phyloP scores from a whole-genome alignment of 2,113 vertebrate genomes.

The Festucalex cinctus region DNA sequence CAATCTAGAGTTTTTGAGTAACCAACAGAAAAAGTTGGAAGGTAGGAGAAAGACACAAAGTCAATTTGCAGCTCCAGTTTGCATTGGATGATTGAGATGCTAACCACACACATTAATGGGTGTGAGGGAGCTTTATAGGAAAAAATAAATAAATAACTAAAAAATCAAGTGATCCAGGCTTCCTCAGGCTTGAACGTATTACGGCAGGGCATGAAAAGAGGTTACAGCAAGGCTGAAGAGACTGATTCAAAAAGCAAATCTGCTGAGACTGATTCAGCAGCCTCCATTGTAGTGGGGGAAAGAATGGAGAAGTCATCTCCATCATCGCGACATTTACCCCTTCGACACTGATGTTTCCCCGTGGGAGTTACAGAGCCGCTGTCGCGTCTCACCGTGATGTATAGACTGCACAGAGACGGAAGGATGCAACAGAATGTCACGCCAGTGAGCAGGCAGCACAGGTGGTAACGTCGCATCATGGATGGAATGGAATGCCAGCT shows the following conservation, averaged over 20 bases:
- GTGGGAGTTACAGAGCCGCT: background rate
- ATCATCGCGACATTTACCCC: slow-evolving; percentile 62
- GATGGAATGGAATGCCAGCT: background rate
- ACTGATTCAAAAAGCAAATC: slow-evolving; percentile 21
- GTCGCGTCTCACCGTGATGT: background rate
- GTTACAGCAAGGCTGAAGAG: slow-evolving; percentile 29
- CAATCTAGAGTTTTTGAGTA: too few species aligned
- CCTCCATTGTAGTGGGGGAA: slow-evolving; percentile 11
- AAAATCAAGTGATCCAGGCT: slow-evolving; percentile 5
- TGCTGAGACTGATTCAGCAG: slow-evolving; percentile 24
- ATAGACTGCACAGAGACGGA: background rate
- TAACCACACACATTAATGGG: background rate
- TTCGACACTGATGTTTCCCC: slow-evolving; percentile 10
- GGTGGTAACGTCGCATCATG: background rate
- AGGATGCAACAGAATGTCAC: background rate
- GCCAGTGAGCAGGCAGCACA: background rate
- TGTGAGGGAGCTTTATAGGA: slow-evolving; percentile 12
- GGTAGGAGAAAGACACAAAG: too few species aligned
- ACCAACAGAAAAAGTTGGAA: too few species aligned
- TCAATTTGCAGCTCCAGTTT: background rate
- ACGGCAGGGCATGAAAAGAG: slow-evolving; percentile 10
- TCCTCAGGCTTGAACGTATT: slow-evolving; percentile 10
- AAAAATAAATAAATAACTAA: too few species aligned
- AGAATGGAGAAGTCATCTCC: slow-evolving; percentile 53
- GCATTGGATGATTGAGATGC: background rate